Evolutionary conservation across 2,797 vertebrate genomes (phyloP).

Genomic region (Rhyacichthys aspro): DNA sequence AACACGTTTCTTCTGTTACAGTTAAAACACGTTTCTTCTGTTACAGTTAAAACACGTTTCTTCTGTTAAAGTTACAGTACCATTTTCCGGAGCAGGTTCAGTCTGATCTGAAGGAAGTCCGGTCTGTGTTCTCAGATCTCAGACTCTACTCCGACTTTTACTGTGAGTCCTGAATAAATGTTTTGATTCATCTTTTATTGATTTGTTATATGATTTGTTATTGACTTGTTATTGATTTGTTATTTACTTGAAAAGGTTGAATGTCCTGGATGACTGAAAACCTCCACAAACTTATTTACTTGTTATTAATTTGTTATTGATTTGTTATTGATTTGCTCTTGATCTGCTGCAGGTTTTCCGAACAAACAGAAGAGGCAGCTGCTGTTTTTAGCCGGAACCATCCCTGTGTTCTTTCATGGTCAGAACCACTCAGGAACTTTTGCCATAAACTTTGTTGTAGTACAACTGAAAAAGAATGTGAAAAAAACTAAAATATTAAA

Average conservation of each 20-base stretch:
- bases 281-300: no score
- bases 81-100: conserved; percentile 59
- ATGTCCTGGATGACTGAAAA: no score
- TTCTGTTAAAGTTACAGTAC: conserved; percentile 71
- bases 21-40: no score
- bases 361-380: conserved; percentile 74
- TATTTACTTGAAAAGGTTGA: no score
- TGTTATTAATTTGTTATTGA: no score
- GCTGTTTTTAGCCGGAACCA: conserved; percentile 71
- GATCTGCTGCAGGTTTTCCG: conserved; percentile 61
- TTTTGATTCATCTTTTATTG: not conserved
- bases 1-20: no score
- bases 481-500: no score
- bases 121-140: conserved; percentile 64
- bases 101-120: conserved; percentile 62
- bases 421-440: conserved; percentile 1
- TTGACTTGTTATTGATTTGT: no score
- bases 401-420: conserved; percentile 76
- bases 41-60: no score
- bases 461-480: no score
- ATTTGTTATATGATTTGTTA: not conserved
- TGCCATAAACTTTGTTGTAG: no score
- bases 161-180: conserved; percentile 56
- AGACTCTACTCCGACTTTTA: conserved; percentile 72
- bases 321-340: not conserved